A percentile compares a stretch with the other conserved stretches of the same genome.
phyloP scores from a whole-genome alignment of 2,888 invertebrate genomes.

The Trissonchulus latispiculum region DNA sequence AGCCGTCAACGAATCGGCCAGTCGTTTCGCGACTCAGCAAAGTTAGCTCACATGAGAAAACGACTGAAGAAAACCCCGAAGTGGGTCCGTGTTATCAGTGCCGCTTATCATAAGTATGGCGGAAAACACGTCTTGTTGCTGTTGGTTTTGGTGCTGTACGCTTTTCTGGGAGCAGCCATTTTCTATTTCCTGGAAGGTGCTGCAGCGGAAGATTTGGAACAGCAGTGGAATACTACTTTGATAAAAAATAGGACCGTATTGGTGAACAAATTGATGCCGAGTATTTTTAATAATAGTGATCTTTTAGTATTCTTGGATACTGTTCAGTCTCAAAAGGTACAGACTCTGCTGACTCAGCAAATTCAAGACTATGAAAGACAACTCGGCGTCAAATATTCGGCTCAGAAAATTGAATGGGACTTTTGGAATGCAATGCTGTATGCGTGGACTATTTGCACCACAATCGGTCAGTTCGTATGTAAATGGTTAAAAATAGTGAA shows the following conservation, averaged over 20 bases:
- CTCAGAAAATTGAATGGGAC: constrained; percentile 39
- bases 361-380: constrained; percentile 32
- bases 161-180: constrained; percentile 20
- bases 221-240: neutral
- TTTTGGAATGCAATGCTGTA: constrained; percentile 42
- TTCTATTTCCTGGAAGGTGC: constrained; percentile 18
- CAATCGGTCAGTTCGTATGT: constrained; percentile 34
- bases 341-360: constrained; percentile 22
- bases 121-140: constrained; percentile 21
- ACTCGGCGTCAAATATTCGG: constrained; percentile 34
- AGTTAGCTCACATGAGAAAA: neutral
- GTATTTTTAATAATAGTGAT: constrained; percentile 36
- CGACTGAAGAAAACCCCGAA: neutral
- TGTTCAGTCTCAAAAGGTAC: constrained; percentile 31
- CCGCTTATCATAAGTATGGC: constrained; percentile 19
- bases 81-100: constrained; percentile 9
- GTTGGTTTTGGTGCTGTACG: constrained; percentile 19
- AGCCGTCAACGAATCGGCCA: neutral
- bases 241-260: constrained; percentile 31
- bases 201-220: constrained; percentile 7
- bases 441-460: constrained; percentile 38
- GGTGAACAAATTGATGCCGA: constrained; percentile 31
- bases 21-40: neutral
- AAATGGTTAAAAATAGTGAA: too few relatives aligned
- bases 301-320: constrained; percentile 34